These are phyloP conservation scores for Drosophila melanosoma DNA, from an alignment of 2,888 invertebrate species.

Conservation along the genomic window DNA sequence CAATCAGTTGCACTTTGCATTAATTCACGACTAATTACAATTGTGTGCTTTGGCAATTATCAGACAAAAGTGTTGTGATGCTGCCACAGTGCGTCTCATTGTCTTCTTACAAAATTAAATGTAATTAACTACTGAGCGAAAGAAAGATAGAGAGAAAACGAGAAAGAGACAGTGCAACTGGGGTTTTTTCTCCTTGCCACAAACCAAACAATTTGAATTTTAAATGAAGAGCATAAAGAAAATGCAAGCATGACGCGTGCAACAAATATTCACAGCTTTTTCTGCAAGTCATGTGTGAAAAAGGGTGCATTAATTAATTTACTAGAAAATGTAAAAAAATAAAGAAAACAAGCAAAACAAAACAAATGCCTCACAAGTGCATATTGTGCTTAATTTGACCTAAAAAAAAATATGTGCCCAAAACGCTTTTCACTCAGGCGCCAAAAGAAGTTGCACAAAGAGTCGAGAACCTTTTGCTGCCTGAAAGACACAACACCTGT, in stretches of 20 bases:
- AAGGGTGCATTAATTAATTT: slow-evolving; percentile 52
- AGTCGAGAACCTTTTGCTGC: slow-evolving; percentile 44
- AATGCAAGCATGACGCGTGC: slow-evolving; percentile 2
- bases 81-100: slow-evolving; percentile 1
- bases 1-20: slow-evolving; percentile 51
- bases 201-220: slow-evolving; percentile 56
- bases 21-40: slow-evolving; percentile 65
- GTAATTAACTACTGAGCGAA: slow-evolving; percentile 50
- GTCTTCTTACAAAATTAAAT: slow-evolving; percentile 34
- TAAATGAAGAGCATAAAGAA: slow-evolving; percentile 56
- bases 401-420: slow-evolving; percentile 19
- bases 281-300: neutral
- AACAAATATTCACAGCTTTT: slow-evolving; percentile 6
- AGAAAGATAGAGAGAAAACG: neutral
- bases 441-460: slow-evolving; percentile 24
- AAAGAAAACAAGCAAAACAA: neutral
- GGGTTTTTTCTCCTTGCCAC: slow-evolving; percentile 3
- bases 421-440: slow-evolving; percentile 19
- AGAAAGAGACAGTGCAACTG: slow-evolving; percentile 2
- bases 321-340: neutral
- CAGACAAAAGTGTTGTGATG: slow-evolving; percentile 30
- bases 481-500: slow-evolving; percentile 48
- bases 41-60: slow-evolving; percentile 58
- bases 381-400: slow-evolving; percentile 55
- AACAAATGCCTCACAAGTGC: slow-evolving; percentile 25